A percentile compares a stretch with the other conserved stretches of the same genome.
Conservation (phyloP, 2,888 invertebrate species). For the Linnaemya tessellans region DNA sequence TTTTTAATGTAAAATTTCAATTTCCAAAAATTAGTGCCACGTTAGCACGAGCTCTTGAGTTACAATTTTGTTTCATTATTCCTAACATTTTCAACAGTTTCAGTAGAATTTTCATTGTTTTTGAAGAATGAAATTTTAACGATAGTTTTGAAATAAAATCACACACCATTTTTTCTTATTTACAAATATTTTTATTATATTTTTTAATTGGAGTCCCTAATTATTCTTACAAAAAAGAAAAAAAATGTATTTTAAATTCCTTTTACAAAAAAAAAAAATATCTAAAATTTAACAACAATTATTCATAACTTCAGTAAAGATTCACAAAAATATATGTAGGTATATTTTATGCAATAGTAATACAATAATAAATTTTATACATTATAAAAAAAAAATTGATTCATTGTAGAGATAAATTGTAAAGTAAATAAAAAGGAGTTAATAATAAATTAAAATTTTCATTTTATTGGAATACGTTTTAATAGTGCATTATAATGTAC, state of each 20-base stretch:
- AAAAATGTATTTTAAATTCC: conserved; percentile 49
- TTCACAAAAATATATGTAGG: conserved; percentile 57
- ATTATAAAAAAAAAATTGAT: conserved; percentile 37
- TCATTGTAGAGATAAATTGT: background rate
- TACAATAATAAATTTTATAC: conserved; percentile 66
- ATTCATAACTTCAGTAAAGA: conserved; percentile 63
- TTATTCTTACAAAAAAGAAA: conserved; percentile 52
- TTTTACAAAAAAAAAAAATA: conserved; percentile 63
- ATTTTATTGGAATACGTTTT: conserved; percentile 46
- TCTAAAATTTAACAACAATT: conserved; percentile 70
- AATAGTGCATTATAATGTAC: conserved; percentile 31
- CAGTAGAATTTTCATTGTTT: no score
- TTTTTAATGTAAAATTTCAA: no score
- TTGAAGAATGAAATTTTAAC: no score
- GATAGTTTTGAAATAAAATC: conserved; percentile 21
- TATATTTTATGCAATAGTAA: conserved; percentile 39
- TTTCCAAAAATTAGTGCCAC: no score
- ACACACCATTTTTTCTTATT: conserved; percentile 59
- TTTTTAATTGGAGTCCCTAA: conserved; percentile 48
- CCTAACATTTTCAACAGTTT: no score
- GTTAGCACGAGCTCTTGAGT: no score
- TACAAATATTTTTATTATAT: conserved; percentile 67
- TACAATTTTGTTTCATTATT: no score
- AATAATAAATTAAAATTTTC: conserved; percentile 62
- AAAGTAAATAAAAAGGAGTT: conserved; percentile 19